phyloP scores from a whole-genome alignment of 2,797 vertebrate species.

The Thamnophis elegans region DNA sequence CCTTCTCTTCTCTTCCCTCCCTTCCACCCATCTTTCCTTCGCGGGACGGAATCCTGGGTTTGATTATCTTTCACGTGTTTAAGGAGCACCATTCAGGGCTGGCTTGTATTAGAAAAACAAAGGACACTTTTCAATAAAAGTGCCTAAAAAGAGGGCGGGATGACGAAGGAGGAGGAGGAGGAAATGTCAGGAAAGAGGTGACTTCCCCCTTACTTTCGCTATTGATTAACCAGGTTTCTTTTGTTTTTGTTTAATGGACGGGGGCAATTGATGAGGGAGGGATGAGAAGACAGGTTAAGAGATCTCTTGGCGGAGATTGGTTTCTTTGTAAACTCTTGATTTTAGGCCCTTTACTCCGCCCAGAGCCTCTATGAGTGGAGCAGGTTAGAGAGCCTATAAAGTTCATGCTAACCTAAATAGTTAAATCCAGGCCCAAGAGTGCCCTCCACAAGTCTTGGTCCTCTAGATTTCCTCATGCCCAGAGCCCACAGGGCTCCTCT shows the following conservation, averaged over 20 bases:
- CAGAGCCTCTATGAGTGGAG: not conserved
- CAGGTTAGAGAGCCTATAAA: not conserved
- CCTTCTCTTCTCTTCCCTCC: slow-evolving; percentile 45
- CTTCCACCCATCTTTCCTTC: slow-evolving; percentile 40
- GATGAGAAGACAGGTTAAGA: not conserved
- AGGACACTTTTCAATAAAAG: slow-evolving; percentile 78
- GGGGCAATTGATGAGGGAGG: not conserved
- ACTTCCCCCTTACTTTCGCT: not conserved
- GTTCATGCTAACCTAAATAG: not conserved
- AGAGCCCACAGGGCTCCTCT: not conserved
- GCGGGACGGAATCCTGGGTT: slow-evolving; percentile 86
- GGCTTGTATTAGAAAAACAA: slow-evolving; percentile 94
- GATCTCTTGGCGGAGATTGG: not conserved
- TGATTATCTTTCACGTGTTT: slow-evolving; percentile 97
- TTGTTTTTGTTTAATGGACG: not conserved
- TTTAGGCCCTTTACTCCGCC: not conserved
- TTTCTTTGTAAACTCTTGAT: not conserved
- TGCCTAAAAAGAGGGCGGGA: slow-evolving; percentile 61
- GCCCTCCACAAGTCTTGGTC: not conserved
- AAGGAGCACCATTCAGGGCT: slow-evolving; percentile 92
- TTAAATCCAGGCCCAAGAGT: not conserved
- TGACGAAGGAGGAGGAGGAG: not conserved
- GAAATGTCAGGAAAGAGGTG: slow-evolving; percentile 30
- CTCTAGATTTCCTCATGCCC: not conserved
- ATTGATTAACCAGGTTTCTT: slow-evolving; percentile 29